Evolutionary conservation across 2,888 invertebrate genomes (phyloP), one percentile per base, ranked within the genome.

Genomic region (Odontomyia ornata): DNA sequence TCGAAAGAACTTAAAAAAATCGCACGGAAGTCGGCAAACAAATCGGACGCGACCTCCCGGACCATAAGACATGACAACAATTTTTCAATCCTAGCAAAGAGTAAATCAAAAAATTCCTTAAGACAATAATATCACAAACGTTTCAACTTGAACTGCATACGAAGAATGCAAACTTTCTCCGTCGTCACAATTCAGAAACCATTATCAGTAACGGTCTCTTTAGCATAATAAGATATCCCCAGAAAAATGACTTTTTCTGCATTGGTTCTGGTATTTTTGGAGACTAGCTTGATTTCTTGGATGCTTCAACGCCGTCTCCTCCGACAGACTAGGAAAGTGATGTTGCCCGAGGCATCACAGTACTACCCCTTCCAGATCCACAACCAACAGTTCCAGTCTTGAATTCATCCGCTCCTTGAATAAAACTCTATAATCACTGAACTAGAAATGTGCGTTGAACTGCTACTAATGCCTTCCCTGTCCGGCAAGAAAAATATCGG

Each of bases 401-500:
- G 2, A 52, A 15, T 52, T 18, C 52, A 52, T 52, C 52, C 52
- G 4, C 7, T 18, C 13, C 52, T 18, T 52, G 52, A 25, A 60
- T 25, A 18, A 60, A 60, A 60, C 9, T 60, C 60, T 60, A 65
- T 69, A 69, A 46, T 69, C 69, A 69, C 13, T 69, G 69, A 69
- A 69, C 69, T 69, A 69, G 46, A 69, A 69, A 69, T 69, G 69
- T 69, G 69, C 69, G 46, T 46, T 46, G 69, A 69, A 69, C 69
- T 69, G 69, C 69, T 47, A 46, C 69, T 69, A 69, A 69, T 69
- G 69, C 23, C 69, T 69, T 69, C 69, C 69, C 69, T 27, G 69
- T 47, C 69, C 69, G 69, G 69, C 47, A 69, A 25, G 30, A 69
- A 69, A 69, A 25, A 46, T 69, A 23, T 46, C 69, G 13, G n/a